Evolutionary conservation across 2,888 invertebrate genomes (phyloP), one percentile per base, ranked within the genome.

Genomic region (Pediacus dermestoides): DNA sequence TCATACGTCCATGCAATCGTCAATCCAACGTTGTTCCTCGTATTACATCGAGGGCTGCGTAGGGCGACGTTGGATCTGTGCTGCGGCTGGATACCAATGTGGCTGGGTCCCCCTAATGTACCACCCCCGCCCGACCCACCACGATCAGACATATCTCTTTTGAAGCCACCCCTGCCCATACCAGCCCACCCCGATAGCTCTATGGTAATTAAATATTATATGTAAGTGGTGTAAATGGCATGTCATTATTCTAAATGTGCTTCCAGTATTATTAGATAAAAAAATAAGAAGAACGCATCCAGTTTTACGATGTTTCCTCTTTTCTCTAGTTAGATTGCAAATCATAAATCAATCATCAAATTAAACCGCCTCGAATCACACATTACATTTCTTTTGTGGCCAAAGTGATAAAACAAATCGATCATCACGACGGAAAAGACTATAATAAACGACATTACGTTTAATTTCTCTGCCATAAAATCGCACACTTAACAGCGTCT

Each of bases 1-100:
- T 88, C 88, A 50, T 88, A 88, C 72, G 82, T 87, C 50, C 89
- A 89, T 70, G 87, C 88, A 18, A 87, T 88, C 57, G 85, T 88
- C 52, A 88, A 88, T 64, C 88, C 88, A 2, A 78, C 84, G 21
- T 73, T 88, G 50, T 87, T 88, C 69, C 76, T 89, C 66, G 81
- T 83, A 32, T 73, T 88, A 37, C 88, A 88, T 63, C 78, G 82
- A 16, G 86, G 86, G 2, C 72, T 88, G 43, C 74, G 87, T 10
- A 75, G 81, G 34, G 87, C 86, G 0, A 75, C 82, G 22, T 69
- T 83, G 33, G 85, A 85, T 63, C 71, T 85, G 25, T 83, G 86
- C 71, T 87, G 87, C 68, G 85, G 86, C 30, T 68, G 69, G 69
- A 50, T 68, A 37, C 67, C 68, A n/a, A 37, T 63, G 31, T 68